Base-by-base conservation (phyloP, 2,888 invertebrate genomes). In the Slavum lentiscoides region DNA sequence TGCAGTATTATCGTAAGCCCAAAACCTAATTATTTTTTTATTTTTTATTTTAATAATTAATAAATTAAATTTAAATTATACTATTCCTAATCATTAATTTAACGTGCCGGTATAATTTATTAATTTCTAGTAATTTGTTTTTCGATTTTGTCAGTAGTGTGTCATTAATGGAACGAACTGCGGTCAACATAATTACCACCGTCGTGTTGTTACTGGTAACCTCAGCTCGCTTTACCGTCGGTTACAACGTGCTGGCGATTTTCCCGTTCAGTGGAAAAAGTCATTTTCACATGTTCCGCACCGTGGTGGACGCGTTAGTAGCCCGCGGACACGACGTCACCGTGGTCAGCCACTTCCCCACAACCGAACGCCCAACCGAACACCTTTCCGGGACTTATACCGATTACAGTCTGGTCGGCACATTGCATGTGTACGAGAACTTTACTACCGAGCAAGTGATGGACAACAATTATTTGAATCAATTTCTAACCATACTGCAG, bases 251-350 rank as follows among this genome's bases (percentile, higher is more conserved):
- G 70, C 84, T 85, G 59, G 84, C 83, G 8, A 72, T 85, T 17
- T 83, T 85, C 39, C 84, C 85, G 53, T 83, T 85, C 64, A 83
- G 84, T 15, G 84, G 83, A 19, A 85, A 84, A 81, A 85, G 85
- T 70, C 85, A 85, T 82, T 84, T 84, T 74, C 82, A 70, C 62
- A 80, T 80, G 80, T 80, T 80, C n/a, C 61, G 62, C 21, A 8
- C 62, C 17, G 11, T 80, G 5, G 19, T 55, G 4, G 62, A 23
- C n/a, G 74, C 82, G 43, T 55, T 75, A 11, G 49, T 19, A 7
- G 62, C 39, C 7, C 30, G 69, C 1, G 69, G 74, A 13, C 81
- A 81, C 21, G 15, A 55, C 21, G 37, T 74, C 8, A 75, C 75
- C 59, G 75, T 69, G 6, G 75, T 75, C n/a, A 43, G 74, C 23